Evolutionary conservation across 2,888 invertebrate species (phyloP).

Genomic region (Elaeidobius kamerunicus): DNA sequence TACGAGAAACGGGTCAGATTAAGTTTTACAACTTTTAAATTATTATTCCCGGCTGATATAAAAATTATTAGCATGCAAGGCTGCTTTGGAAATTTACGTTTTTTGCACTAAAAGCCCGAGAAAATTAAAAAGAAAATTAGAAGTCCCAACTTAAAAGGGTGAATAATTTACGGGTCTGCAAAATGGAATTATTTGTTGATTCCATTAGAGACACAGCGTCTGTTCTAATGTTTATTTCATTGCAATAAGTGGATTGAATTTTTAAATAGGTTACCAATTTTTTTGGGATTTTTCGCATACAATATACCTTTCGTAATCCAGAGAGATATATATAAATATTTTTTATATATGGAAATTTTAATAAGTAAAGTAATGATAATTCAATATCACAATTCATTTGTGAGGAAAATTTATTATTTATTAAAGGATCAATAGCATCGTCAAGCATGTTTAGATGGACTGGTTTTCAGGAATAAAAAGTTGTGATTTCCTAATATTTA

Average conservation of each 20-base stretch:
- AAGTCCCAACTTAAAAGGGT: constrained; percentile 4
- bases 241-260: not conserved
- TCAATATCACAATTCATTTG: too few species aligned
- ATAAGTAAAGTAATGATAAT: too few species aligned
- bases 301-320: too few species aligned
- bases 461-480: too few species aligned
- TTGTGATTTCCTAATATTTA: too few species aligned
- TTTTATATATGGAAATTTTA: too few species aligned
- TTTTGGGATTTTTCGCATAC: too few species aligned
- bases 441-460: too few species aligned
- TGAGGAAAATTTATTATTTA: too few species aligned
- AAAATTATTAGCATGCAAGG: constrained; percentile 25
- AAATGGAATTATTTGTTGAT: constrained; percentile 3
- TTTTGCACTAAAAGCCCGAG: constrained; percentile 15
- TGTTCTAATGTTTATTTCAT: not conserved
- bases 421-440: too few species aligned
- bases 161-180: constrained; percentile 13
- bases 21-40: constrained; percentile 27
- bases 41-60: constrained; percentile 26
- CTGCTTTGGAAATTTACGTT: constrained; percentile 14
- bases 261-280: not conserved
- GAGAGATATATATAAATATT: too few species aligned
- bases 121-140: constrained; percentile 15
- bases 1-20: constrained; percentile 11
- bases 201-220: constrained; percentile 5